These are phyloP conservation scores for Autographa gamma DNA, from an alignment of 2,888 invertebrate genomes.

Conservation along the genomic window DNA sequence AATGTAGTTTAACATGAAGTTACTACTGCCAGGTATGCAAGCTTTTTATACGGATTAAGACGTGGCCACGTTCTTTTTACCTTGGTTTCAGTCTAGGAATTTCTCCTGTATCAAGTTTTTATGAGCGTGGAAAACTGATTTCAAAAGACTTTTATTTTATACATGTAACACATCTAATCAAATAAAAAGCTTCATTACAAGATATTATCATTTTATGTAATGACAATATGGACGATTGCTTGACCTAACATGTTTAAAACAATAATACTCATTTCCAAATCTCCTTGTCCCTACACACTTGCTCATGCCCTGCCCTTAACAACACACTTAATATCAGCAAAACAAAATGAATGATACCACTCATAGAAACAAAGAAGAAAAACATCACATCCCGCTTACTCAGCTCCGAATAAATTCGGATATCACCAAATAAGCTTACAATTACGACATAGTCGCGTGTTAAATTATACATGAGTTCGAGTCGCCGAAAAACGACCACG, in stretches of 20 bases:
- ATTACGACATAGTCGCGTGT: slow-evolving; percentile 64
- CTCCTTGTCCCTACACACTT: neutral
- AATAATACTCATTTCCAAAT: neutral
- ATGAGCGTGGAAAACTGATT: neutral
- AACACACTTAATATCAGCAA: neutral
- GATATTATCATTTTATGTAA: too few species aligned
- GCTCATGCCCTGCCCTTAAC: neutral
- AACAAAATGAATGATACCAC: neutral
- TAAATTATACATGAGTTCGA: slow-evolving; percentile 74
- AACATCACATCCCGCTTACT: slow-evolving; percentile 10
- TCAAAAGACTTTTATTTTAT: neutral
- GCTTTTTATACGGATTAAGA: neutral
- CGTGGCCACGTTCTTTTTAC: neutral
- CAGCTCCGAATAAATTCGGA: slow-evolving; percentile 49
- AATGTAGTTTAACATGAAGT: slow-evolving; percentile 48
- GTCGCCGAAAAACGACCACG: slow-evolving; percentile 75
- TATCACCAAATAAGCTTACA: slow-evolving; percentile 64
- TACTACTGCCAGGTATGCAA: slow-evolving; percentile 29
- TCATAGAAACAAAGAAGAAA: neutral
- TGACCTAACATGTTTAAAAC: too few species aligned
- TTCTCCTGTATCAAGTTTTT: neutral
- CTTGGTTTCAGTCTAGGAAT: neutral
- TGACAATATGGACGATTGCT: too few species aligned
- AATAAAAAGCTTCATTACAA: too few species aligned
- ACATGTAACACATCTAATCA: too few species aligned